Evolutionary conservation across 2,113 vertebrate species (phyloP).

Genomic region (Istiophorus platypterus): DNA sequence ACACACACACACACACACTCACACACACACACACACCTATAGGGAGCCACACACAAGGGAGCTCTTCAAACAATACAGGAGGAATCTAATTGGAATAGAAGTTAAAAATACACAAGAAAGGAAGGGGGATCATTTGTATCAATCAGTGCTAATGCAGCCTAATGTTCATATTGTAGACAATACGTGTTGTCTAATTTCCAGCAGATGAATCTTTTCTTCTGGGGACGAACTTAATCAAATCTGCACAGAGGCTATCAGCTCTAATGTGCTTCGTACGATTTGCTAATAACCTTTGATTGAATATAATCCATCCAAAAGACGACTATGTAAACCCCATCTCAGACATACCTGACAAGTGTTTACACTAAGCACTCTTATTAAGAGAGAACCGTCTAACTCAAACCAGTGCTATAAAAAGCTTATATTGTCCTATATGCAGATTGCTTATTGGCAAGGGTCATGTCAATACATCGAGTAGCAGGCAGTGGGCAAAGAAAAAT

Average conservation of each 20-base stretch:
- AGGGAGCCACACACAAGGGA: not conserved
- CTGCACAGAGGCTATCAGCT: slow-evolving; percentile 29
- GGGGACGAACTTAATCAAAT: slow-evolving; percentile 60
- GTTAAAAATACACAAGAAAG: slow-evolving; percentile 42
- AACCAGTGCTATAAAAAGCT: not conserved
- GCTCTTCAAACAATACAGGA: not conserved
- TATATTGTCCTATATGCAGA: slow-evolving; percentile 1
- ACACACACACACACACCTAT: not conserved
- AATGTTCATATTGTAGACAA: slow-evolving; percentile 61
- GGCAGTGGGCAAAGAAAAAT: slow-evolving; percentile 44
- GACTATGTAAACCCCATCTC: slow-evolving; percentile 23
- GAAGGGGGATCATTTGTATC: slow-evolving; percentile 48
- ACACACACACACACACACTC: not conserved
- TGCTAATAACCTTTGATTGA: slow-evolving; percentile 69
- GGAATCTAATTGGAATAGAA: slow-evolving; percentile 26
- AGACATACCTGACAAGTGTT: not conserved
- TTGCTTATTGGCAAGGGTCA: slow-evolving; percentile 33
- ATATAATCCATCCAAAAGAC: slow-evolving; percentile 49
- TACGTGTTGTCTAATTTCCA: slow-evolving; percentile 50
- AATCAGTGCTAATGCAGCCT: slow-evolving; percentile 56
- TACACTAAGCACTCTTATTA: not conserved
- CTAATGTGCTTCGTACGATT: slow-evolving; percentile 49
- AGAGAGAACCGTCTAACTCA: slow-evolving; percentile 2
- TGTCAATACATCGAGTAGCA: slow-evolving; percentile 35
- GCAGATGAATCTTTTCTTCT: slow-evolving; percentile 46